phyloP scores from a whole-genome alignment of 53 echinoderm and acorn worm genomes.

The Henricia sp. region DNA sequence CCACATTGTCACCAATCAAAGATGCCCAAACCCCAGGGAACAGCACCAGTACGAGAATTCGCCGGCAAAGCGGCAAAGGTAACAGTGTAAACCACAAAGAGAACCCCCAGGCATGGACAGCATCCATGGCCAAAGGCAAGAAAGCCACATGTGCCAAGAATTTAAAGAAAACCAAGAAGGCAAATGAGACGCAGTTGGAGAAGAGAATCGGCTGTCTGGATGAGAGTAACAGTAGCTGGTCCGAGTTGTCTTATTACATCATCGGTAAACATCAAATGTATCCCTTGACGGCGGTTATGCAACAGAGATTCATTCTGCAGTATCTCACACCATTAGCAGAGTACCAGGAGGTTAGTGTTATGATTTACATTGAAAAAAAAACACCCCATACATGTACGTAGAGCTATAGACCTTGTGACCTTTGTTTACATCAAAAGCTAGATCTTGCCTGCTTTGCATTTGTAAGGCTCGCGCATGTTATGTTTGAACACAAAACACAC shows the following conservation, averaged over 20 bases:
- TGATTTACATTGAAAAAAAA: too few species aligned
- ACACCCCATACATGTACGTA: too few species aligned
- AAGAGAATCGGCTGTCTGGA: slow-evolving; percentile 58
- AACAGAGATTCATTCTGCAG: slow-evolving; percentile 95
- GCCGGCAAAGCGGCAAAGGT: slow-evolving; percentile 37
- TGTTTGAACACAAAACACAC: too few species aligned
- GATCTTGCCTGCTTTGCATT: too few species aligned
- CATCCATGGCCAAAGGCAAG: slow-evolving; percentile 28
- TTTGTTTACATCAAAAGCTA: too few species aligned
- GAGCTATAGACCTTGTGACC: too few species aligned
- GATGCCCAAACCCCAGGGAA: slow-evolving; percentile 14
- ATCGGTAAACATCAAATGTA: slow-evolving; percentile 91
- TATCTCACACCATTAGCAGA: slow-evolving; percentile 96
- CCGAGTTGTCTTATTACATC: slow-evolving; percentile 82
- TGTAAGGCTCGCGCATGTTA: too few species aligned
- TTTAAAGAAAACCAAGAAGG: slow-evolving; percentile 15
- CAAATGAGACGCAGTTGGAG: background rate
- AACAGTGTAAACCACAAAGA: background rate
- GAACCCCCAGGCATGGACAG: slow-evolving; percentile 22
- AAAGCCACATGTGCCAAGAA: slow-evolving; percentile 37
- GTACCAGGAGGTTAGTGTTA: slow-evolving; percentile 97
- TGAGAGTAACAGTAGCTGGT: slow-evolving; percentile 98
- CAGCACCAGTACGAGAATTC: slow-evolving; percentile 21
- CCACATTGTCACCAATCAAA: slow-evolving; percentile 14
- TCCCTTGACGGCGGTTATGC: slow-evolving; percentile 81